Conservation (phyloP, 2,888 invertebrate species). For the Globia sparganii region DNA sequence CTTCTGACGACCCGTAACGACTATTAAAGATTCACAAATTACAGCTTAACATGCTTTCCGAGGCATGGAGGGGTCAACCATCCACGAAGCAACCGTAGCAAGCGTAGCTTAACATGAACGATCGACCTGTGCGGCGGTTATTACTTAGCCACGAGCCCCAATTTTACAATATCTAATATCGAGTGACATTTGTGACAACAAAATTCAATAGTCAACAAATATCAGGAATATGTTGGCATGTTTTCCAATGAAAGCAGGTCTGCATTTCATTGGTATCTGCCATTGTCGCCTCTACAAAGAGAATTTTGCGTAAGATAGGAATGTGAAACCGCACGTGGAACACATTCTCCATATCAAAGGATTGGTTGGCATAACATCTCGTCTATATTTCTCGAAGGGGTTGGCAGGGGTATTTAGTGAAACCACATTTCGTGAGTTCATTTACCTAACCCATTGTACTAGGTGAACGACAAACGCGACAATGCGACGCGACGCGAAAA, state of each 20-base stretch:
- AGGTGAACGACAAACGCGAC: too few species aligned
- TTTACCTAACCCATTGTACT: too few species aligned
- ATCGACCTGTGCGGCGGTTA: neutral
- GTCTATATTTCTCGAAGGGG: neutral
- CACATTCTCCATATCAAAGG: neutral
- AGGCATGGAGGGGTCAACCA: too few species aligned
- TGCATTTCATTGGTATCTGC: conserved; percentile 19
- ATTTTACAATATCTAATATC: neutral
- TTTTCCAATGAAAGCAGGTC: neutral
- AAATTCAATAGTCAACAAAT: neutral
- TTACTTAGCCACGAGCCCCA: neutral
- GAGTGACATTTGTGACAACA: neutral
- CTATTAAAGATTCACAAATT: too few species aligned
- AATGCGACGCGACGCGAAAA: too few species aligned
- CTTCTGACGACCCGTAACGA: too few species aligned
- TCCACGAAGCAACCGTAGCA: too few species aligned
- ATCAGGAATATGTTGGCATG: too few species aligned
- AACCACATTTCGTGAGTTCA: neutral
- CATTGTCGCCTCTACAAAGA: conserved; percentile 6
- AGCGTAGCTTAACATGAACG: neutral
- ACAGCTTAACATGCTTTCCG: too few species aligned
- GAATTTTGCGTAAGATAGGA: neutral
- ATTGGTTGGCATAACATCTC: neutral
- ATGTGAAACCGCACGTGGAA: conserved; percentile 1
- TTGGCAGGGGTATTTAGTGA: neutral